Percentiles rank a stretch among this genome's conserved stretches.
Evolutionary conservation across 2,888 invertebrate species (phyloP).

Genomic region (Fabriciana adippe): DNA sequence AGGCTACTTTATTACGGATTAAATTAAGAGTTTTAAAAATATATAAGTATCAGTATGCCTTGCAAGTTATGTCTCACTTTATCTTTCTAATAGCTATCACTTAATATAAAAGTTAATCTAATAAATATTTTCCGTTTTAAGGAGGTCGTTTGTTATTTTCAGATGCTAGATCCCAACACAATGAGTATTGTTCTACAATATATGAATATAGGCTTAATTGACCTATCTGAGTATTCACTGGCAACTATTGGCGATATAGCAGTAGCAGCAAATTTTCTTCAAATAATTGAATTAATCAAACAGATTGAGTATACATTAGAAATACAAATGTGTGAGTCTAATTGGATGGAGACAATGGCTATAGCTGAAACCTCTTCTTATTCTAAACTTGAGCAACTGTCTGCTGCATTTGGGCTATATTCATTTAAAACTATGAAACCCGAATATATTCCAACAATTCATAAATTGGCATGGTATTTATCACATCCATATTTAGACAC

Average conservation of each 20-base stretch:
- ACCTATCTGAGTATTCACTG: constrained; percentile 58
- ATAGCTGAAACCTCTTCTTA: constrained; percentile 64
- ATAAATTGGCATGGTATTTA: constrained; percentile 68
- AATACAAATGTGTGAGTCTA: constrained; percentile 51
- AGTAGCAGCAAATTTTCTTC: constrained; percentile 65
- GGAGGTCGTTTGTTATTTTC: constrained; percentile 24
- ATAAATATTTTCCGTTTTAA: too few species aligned
- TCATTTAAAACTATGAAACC: constrained; percentile 63
- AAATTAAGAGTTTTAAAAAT: background rate
- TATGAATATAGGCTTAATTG: constrained; percentile 64
- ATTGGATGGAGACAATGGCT: constrained; percentile 62
- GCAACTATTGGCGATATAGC: constrained; percentile 57
- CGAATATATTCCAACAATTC: constrained; percentile 55
- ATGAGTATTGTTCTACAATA: constrained; percentile 65
- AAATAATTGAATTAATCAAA: constrained; percentile 67
- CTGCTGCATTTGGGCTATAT: constrained; percentile 60
- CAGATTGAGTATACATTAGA: constrained; percentile 66
- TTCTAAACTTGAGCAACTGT: constrained; percentile 52
- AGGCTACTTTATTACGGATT: constrained; percentile 41
- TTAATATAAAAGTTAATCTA: too few species aligned
- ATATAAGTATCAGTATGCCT: too few species aligned
- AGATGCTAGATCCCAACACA: constrained; percentile 67
- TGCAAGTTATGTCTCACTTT: too few species aligned
- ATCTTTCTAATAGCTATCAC: too few species aligned
- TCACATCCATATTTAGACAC: constrained; percentile 66